Percentiles rank a stretch among this genome's conserved stretches.
phyloP scores from a whole-genome alignment of 1,140 invertebrate genomes.

The Drosophila nannoptera region DNA sequence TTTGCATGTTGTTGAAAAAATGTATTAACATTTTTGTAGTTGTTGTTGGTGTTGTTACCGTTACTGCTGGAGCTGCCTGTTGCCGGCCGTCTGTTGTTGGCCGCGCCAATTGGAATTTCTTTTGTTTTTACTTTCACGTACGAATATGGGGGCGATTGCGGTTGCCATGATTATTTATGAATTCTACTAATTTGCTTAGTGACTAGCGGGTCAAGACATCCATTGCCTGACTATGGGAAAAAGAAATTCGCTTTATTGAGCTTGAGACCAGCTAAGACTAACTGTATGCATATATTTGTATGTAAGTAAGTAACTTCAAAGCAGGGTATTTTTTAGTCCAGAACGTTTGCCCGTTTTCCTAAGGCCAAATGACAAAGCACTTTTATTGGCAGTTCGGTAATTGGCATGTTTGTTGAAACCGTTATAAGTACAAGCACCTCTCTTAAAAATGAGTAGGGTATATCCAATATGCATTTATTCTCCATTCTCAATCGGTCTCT shows the following conservation, averaged over 20 bases:
- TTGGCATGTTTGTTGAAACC: slow-evolving; percentile 28
- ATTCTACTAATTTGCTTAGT: slow-evolving; percentile 68
- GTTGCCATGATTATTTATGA: slow-evolving; percentile 59
- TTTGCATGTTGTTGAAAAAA: slow-evolving; percentile 61
- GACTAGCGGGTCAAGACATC: slow-evolving; percentile 63
- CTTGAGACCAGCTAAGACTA: slow-evolving; percentile 15
- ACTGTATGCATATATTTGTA: background rate
- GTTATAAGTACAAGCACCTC: slow-evolving; percentile 30
- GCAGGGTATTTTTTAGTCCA: background rate
- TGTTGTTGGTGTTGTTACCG: slow-evolving; percentile 29
- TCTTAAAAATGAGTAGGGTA: slow-evolving; percentile 22
- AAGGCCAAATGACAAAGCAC: slow-evolving; percentile 22
- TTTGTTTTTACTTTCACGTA: slow-evolving; percentile 73
- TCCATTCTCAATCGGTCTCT: background rate
- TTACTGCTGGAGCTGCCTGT: slow-evolving; percentile 16
- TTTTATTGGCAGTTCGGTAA: slow-evolving; percentile 17
- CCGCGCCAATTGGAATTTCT: slow-evolving; percentile 61
- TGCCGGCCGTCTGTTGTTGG: slow-evolving; percentile 21
- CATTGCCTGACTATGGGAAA: slow-evolving; percentile 36
- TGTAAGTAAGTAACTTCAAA: background rate
- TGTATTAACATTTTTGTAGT: slow-evolving; percentile 50
- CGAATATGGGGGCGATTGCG: slow-evolving; percentile 47
- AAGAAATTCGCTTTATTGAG: slow-evolving; percentile 52
- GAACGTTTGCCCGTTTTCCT: background rate
- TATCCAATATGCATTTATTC: slow-evolving; percentile 30